These are phyloP conservation scores for Mobula hypostoma DNA, from an alignment of 2,113 vertebrate genomes.

Conservation along the genomic window DNA sequence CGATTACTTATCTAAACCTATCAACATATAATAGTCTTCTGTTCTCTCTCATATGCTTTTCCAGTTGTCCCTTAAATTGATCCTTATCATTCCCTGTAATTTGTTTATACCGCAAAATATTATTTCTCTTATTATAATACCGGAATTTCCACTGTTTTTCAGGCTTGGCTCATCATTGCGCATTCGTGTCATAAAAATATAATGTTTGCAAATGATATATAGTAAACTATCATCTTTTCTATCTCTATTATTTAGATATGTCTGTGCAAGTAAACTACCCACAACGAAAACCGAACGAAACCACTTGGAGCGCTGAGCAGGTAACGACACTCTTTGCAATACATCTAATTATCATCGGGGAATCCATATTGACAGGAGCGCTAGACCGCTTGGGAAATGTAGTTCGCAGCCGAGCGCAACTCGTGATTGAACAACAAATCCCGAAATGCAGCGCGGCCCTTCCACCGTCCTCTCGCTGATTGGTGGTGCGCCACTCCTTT, in stretches of 20 bases:
- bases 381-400: neutral
- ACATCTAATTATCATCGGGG: slow-evolving; percentile 40
- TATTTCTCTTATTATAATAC: neutral
- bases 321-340: slow-evolving; percentile 39
- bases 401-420: neutral
- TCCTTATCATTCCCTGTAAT: too few relatives aligned
- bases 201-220: neutral
- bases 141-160: neutral
- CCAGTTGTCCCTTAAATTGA: too few relatives aligned
- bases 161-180: neutral
- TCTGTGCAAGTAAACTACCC: neutral
- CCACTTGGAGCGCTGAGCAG: slow-evolving; percentile 71
- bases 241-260: neutral
- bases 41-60: too few relatives aligned
- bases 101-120: neutral
- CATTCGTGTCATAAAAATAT: neutral
- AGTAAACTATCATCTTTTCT: neutral
- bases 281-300: slow-evolving; percentile 64
- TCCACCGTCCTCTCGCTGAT: neutral
- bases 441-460: neutral
- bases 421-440: neutral
- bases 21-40: too few relatives aligned
- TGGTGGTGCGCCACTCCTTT: neutral
- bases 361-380: slow-evolving; percentile 34
- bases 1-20: too few relatives aligned